phyloP scores from a whole-genome alignment of 2,888 invertebrate species.

The Cheilosia vernalis region DNA sequence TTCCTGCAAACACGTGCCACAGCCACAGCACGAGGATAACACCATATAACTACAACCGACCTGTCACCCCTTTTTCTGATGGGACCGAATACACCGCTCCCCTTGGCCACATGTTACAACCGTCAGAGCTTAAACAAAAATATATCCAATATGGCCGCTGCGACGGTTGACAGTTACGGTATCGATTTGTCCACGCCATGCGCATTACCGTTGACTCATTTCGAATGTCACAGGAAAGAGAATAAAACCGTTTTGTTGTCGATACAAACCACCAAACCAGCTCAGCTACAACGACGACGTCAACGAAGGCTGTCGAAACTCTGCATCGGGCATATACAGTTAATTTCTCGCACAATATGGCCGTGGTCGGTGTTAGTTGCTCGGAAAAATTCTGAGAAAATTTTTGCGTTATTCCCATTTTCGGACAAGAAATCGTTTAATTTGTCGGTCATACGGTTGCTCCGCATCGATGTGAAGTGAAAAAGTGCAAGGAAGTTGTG shows the following conservation, averaged over 20 bases:
- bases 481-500: constrained; percentile 18
- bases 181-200: constrained; percentile 71
- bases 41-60: constrained; percentile 20
- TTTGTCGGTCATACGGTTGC: constrained; percentile 21
- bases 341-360: constrained; percentile 70
- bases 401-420: constrained; percentile 35
- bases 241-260: constrained; percentile 57
- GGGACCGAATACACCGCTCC: constrained; percentile 13
- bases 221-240: constrained; percentile 58
- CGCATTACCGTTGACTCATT: constrained; percentile 52
- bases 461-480: constrained; percentile 21
- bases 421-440: constrained; percentile 22
- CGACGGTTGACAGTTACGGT: constrained; percentile 54
- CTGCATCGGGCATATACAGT: constrained; percentile 70
- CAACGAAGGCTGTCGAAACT: constrained; percentile 59
- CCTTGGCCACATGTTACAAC: constrained; percentile 55
- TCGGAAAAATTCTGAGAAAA: constrained; percentile 56
- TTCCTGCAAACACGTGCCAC: constrained; percentile 44
- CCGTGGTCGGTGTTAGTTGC: constrained; percentile 64
- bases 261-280: constrained; percentile 29
- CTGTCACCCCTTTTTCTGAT: background rate
- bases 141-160: constrained; percentile 63
- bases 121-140: constrained; percentile 27
- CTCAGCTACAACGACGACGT: constrained; percentile 30
- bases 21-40: constrained; percentile 41